phyloP scores from a whole-genome alignment of 1,140 invertebrate species.

The Drosophila sturtevanti region DNA sequence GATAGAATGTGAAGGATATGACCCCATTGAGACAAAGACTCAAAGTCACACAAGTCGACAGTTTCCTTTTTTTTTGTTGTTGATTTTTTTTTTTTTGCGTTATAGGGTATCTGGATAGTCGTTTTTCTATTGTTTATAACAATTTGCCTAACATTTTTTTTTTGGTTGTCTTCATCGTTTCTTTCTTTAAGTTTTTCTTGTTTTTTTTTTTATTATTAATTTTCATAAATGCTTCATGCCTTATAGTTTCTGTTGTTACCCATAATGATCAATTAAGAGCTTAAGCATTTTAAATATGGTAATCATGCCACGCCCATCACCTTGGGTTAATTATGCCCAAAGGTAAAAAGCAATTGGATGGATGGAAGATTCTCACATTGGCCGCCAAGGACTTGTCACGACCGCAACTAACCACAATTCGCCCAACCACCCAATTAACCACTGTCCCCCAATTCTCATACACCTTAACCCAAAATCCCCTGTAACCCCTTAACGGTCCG shows the following conservation, averaged over 20 bases:
- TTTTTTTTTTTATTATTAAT: conserved; percentile 31
- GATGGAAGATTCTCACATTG: conserved; percentile 22
- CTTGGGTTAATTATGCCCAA: conserved; percentile 53
- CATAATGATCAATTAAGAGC: conserved; percentile 55
- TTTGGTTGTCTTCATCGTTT: neutral
- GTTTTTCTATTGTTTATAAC: too few species aligned
- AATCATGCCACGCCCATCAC: conserved; percentile 33
- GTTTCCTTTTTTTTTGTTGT: too few species aligned
- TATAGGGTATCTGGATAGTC: too few species aligned
- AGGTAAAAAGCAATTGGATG: conserved; percentile 56
- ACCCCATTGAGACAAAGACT: too few species aligned
- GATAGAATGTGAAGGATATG: neutral
- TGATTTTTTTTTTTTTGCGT: too few species aligned
- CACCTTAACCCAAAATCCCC: too few species aligned
- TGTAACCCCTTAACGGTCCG: too few species aligned
- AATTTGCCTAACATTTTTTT: neutral
- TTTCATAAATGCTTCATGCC: conserved; percentile 41
- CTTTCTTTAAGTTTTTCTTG: conserved; percentile 6
- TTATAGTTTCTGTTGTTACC: neutral
- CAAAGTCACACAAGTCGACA: too few species aligned
- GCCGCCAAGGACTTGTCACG: conserved; percentile 13
- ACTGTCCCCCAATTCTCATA: neutral
- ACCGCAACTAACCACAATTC: neutral
- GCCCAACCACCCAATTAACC: neutral
- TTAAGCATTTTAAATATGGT: conserved; percentile 49